Base-by-base conservation (phyloP, 2,888 invertebrate species). In the Oxyteleia sp. region DNA sequence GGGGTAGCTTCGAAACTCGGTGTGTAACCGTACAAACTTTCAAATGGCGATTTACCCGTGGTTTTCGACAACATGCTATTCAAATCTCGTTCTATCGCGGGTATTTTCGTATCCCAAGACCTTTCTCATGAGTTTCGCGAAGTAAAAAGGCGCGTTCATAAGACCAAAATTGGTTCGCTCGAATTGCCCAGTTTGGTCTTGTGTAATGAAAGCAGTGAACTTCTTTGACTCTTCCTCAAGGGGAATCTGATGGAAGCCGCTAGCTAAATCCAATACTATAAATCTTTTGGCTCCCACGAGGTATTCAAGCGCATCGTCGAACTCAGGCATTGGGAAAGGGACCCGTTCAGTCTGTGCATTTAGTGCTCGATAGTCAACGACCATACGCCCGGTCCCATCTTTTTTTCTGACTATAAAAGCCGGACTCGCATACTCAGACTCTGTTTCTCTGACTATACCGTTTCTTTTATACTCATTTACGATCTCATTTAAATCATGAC, bases 381-480 rank as follows among this genome's bases (percentile, higher is more conserved):
- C 85, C 7, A 86, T 53, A 18, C 82, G 16, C 7, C 68, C 51
- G 8, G 66, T 64, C 7, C 86, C 86, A 7, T 66, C 63, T 10
- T 10, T 35, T 35, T 35, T 11, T 10, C 11, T n/a, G 11, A 35
- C 35, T n/a, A 35, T 4, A 35, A 87, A 59, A 66, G 51, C 64
- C 5, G 47, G 10, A 16, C 64, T 66, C 4, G 64, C 61, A 13
- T 29, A 63, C 2, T 18, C 47, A 3, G 87, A 86, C 18, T 15
- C 49, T 7, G 85, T 87, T 8, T 87, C 84, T 0, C 57, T 83
- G 7, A 84, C 86, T 5, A 87, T 68, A 49, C 85, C 85, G 1
- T 29, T 45, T 18, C 51, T 7, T 45, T 80, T 49, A 8, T 66
- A 66, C 5, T 61, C 45, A 1, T 2, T 5, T 11, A 45, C 11